phyloP scores from a whole-genome alignment of 2,113 vertebrate species.

The Nyctereutes procyonoides region DNA sequence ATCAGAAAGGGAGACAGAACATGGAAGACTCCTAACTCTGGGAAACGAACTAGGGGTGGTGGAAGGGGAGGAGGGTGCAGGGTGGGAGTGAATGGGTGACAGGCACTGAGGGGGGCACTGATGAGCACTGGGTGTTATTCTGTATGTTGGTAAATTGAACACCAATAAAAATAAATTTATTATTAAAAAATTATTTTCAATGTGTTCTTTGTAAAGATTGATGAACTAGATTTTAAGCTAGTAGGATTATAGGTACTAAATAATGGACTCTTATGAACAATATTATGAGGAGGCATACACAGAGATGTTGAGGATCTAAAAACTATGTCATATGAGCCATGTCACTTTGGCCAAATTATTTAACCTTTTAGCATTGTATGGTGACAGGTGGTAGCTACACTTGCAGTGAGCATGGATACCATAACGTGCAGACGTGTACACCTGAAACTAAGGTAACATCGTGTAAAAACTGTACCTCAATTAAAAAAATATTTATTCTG shows the following conservation, averaged over 20 bases:
- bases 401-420: background rate
- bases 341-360: background rate
- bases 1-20: too few relatives aligned
- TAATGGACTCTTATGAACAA: background rate
- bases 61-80: too few relatives aligned
- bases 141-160: too few relatives aligned
- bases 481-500: background rate
- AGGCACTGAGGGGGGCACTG: too few relatives aligned
- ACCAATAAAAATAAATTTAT: too few relatives aligned
- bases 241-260: background rate
- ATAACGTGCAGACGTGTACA: background rate
- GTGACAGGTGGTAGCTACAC: background rate
- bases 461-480: background rate
- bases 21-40: too few relatives aligned
- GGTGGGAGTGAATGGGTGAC: too few relatives aligned
- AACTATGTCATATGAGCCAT: background rate
- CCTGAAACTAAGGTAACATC: background rate
- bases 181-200: background rate
- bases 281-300: background rate
- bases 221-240: background rate
- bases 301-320: background rate
- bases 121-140: too few relatives aligned
- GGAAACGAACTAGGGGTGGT: too few relatives aligned
- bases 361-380: background rate
- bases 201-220: constrained; percentile 9